Base-by-base conservation (phyloP, 2,113 vertebrate species). In the Solea solea region DNA sequence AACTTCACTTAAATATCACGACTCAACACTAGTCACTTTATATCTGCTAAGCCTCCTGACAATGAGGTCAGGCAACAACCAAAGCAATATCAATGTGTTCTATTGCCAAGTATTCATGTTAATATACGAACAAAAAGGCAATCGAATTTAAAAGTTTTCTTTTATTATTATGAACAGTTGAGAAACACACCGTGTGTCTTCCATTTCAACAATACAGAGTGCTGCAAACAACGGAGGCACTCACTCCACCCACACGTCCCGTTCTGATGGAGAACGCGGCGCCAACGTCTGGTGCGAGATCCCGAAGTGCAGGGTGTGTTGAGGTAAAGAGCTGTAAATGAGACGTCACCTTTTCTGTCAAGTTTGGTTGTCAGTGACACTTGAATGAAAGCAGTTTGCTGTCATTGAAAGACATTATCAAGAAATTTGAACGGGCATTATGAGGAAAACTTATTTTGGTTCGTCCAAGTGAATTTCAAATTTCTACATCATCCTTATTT, bases 141-240 rank as follows among this genome's bases (percentile, higher is more conserved):
- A 34, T 34, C 5, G 5, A 3, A 34, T 41, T 65, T 81, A 69
- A 67, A 83, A 78, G 27, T n/a, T 12, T 12, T 59, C 49, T 82
- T 92, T 93, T 91, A 93, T 93, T 93, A 90, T 93, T 91, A 93
- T 93, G 92, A 90, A 91, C 91, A 90, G 79, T 88, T 91, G 88
- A 69, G 76, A 89, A 91, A 91, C 81, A 88, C 64, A 81, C 64
- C 0, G 48, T 69, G 73, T 68, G 50, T 78, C 64, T 86, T 80
- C 57, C 49, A 64, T 85, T 78, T 57, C 64, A 46, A 46, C 13
- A 46, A 48, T 13, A 48, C 11, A 13, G 11, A 48, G 14, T 13
- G 14, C 8, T 51, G 59, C 16, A 78, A 54, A 73, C 69, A 51
- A 61, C 41, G n/a, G 64, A 54, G 34, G 41, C 52, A 34, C 46